A percentile compares a stretch with the other conserved stretches of the same genome.
These are phyloP conservation scores for Caenorhabditis japonica DNA, from an alignment of 2,888 invertebrate species.

Conservation along the genomic window DNA sequence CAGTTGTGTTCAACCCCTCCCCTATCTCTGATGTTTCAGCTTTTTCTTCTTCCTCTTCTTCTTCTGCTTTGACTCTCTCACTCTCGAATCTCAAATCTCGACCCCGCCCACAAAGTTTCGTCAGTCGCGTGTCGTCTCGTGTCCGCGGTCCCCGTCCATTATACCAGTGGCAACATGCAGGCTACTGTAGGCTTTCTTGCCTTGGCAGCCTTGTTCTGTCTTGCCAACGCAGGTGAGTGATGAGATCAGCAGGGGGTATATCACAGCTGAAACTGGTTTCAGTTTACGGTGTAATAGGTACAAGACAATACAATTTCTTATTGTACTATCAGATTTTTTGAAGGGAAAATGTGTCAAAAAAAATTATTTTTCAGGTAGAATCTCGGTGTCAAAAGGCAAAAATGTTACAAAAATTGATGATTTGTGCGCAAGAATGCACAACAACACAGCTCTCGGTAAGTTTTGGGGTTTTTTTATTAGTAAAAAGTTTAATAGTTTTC, in stretches of 20 bases:
- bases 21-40: slow-evolving; percentile 33
- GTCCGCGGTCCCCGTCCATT: slow-evolving; percentile 44
- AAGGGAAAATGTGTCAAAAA: slow-evolving; percentile 2
- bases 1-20: slow-evolving; percentile 29
- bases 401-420: slow-evolving; percentile 63
- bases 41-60: slow-evolving; percentile 30
- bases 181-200: slow-evolving; percentile 51
- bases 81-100: slow-evolving; percentile 44
- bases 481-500: background rate
- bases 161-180: slow-evolving; percentile 39
- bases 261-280: slow-evolving; percentile 29
- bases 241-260: background rate
- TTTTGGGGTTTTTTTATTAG: background rate
- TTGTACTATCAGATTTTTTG: background rate
- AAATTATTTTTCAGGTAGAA: slow-evolving; percentile 44
- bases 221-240: slow-evolving; percentile 44
- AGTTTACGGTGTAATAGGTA: slow-evolving; percentile 24
- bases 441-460: slow-evolving; percentile 66
- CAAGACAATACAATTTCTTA: slow-evolving; percentile 8
- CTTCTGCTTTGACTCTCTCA: slow-evolving; percentile 20
- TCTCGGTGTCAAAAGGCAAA: slow-evolving; percentile 62
- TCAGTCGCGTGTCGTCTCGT: slow-evolving; percentile 49
- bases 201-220: slow-evolving; percentile 43
- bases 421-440: slow-evolving; percentile 68
- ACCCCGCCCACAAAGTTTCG: slow-evolving; percentile 38